These are phyloP conservation scores for Listrodromus nycthemerus DNA, from an alignment of 2,888 invertebrate species.

Conservation along the genomic window DNA sequence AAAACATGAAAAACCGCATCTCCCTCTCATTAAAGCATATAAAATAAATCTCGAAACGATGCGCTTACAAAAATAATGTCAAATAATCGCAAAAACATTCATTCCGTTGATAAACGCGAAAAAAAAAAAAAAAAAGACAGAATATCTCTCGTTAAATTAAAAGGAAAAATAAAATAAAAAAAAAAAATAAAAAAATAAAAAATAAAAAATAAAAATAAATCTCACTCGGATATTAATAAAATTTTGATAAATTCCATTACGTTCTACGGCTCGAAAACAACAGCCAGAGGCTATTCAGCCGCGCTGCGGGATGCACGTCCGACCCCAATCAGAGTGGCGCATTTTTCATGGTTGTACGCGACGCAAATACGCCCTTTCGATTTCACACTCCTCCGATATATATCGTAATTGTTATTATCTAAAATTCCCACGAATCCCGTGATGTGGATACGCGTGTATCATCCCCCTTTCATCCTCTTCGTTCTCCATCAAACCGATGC, in stretches of 20 bases:
- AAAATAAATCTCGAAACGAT: slow-evolving; percentile 44
- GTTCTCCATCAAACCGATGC: slow-evolving; percentile 17
- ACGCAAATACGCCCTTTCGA: no score
- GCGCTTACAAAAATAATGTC: slow-evolving; percentile 40
- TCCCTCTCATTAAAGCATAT: not conserved
- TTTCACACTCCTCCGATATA: not conserved
- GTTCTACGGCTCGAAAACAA: slow-evolving; percentile 1
- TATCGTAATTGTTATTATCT: slow-evolving; percentile 43
- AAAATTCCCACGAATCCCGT: slow-evolving; percentile 22
- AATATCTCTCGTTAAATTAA: not conserved
- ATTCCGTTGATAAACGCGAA: slow-evolving; percentile 26
- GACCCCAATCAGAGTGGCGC: no score
- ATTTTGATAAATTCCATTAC: slow-evolving; percentile 1
- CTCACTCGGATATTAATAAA: slow-evolving; percentile 1
- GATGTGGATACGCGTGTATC: slow-evolving; percentile 9
- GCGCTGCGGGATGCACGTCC: not conserved
- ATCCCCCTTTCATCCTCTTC: not conserved
- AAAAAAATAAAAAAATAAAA: no score
- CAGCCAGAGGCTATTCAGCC: slow-evolving; percentile 8
- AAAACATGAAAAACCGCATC: slow-evolving; percentile 38
- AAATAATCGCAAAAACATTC: slow-evolving; percentile 44
- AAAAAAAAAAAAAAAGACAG: no score
- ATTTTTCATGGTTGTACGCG: no score
- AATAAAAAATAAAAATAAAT: not conserved
- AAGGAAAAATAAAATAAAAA: not conserved